Percentiles rank a stretch among this genome's conserved stretches.
phyloP scores from a whole-genome alignment of 2,888 invertebrate species.

The Syritta pipiens region DNA sequence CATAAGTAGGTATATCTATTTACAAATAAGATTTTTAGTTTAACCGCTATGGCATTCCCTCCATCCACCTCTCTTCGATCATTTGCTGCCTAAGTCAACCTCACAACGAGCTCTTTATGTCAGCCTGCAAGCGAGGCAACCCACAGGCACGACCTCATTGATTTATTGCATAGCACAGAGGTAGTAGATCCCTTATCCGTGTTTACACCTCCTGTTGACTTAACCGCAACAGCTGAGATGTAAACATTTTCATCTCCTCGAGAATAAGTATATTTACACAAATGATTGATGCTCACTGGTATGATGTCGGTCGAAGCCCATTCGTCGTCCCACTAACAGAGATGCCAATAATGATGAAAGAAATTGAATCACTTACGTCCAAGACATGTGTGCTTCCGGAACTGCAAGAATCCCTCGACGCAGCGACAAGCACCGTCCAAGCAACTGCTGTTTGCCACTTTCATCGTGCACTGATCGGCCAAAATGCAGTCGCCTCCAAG shows the following conservation, averaged over 20 bases:
- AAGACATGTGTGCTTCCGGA: conserved; percentile 93
- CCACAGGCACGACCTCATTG: conserved; percentile 20
- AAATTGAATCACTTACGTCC: conserved; percentile 86
- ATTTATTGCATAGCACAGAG: conserved; percentile 17
- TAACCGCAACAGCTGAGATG: conserved; percentile 41
- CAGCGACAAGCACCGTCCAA: conserved; percentile 91
- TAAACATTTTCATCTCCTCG: conserved; percentile 56
- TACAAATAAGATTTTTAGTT: too few relatives aligned
- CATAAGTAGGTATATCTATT: too few relatives aligned
- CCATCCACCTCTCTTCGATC: neutral
- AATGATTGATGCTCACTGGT: conserved; percentile 56
- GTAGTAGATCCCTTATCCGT: conserved; percentile 10
- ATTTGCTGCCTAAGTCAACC: neutral
- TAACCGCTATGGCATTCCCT: neutral
- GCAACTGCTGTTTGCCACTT: conserved; percentile 93
- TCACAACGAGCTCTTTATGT: neutral
- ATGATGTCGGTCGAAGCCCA: conserved; percentile 3
- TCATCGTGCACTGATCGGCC: conserved; percentile 91
- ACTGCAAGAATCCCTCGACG: conserved; percentile 90
- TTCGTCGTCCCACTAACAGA: too few relatives aligned
- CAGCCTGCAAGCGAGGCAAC: neutral
- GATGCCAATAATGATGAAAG: conserved; percentile 50
- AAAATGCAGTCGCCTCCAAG: conserved; percentile 91
- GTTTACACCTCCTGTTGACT: conserved; percentile 39
- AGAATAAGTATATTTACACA: conserved; percentile 61